Conservation (phyloP, 2,797 vertebrate species). For the Manis pentadactyla region DNA sequence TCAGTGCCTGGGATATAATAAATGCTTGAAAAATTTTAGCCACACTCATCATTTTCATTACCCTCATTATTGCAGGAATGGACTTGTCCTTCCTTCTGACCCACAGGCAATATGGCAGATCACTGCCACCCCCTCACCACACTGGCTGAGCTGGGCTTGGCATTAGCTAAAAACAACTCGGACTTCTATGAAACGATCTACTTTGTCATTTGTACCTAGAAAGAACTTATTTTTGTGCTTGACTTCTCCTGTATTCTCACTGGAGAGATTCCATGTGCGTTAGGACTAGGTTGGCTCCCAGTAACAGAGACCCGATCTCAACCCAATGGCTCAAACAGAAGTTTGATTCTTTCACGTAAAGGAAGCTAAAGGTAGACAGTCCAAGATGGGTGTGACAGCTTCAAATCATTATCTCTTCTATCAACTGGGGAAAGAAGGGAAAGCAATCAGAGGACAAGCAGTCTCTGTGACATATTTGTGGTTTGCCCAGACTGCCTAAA, state of each 20-base stretch:
- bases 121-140: neutral
- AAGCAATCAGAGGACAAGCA: neutral
- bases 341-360: neutral
- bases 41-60: neutral
- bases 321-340: neutral
- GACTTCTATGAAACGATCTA: neutral
- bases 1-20: neutral
- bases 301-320: neutral
- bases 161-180: neutral
- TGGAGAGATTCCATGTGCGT: neutral
- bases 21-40: neutral
- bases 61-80: neutral
- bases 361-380: neutral
- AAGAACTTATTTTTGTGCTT: neutral
- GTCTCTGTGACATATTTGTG: constrained; percentile 26
- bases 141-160: neutral
- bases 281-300: neutral
- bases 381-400: neutral
- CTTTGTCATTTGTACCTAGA: neutral
- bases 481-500: neutral
- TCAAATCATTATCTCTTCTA: neutral
- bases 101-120: neutral
- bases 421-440: constrained; percentile 14
- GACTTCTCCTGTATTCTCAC: neutral
- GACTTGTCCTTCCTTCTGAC: neutral